Base-by-base conservation (phyloP, 1,140 invertebrate species). In the Camponotus vicinus region DNA sequence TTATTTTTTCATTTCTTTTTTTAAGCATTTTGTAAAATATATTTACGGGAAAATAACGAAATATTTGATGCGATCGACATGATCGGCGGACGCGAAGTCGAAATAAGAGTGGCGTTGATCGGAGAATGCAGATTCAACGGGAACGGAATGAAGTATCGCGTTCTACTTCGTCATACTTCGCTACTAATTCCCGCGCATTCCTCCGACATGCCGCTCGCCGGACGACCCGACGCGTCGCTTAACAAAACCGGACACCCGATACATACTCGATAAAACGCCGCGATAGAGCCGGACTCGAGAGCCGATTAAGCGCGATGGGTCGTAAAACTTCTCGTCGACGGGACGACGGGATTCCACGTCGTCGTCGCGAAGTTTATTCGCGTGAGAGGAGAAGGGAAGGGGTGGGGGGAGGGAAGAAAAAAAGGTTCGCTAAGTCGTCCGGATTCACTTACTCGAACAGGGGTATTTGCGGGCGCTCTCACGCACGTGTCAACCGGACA, bases 191-290 rank as follows among this genome's bases (percentile, higher is more conserved):
- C 18, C n/a, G 42, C 18, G 21, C 78, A 67, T 73, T 82, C 69
- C 67, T 3, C 71, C 63, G 45, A 13, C 77, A 15, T 55, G 40
- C 40, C 18, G 13, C n/a, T 45, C 13, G 18, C 37, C 76, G 42
- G 7, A 67, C 37, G 6, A 40, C 37, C 6, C 79, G 49, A 9
- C 78, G 78, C 21, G 37, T 83, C 79, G 40, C 52, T 40, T 61
- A 49, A 57, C 79, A 73, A 61, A 83, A 83, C 79, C 79, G 79
- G 79, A 83, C 79, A 75, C 55, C 71, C 79, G 79, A 83, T 73
- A 57, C 79, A 49, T 49, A 69, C 32, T 75, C 69, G 79, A 83
- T 83, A 83, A 83, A 80, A 75, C 37, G 67, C 18, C 37, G 66
- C 55, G 78, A 80, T 80, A 59, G 64, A 80, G 76, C 42, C 76